phyloP scores from a whole-genome alignment of 2,113 vertebrate genomes.

The Xiphophorus couchianus region DNA sequence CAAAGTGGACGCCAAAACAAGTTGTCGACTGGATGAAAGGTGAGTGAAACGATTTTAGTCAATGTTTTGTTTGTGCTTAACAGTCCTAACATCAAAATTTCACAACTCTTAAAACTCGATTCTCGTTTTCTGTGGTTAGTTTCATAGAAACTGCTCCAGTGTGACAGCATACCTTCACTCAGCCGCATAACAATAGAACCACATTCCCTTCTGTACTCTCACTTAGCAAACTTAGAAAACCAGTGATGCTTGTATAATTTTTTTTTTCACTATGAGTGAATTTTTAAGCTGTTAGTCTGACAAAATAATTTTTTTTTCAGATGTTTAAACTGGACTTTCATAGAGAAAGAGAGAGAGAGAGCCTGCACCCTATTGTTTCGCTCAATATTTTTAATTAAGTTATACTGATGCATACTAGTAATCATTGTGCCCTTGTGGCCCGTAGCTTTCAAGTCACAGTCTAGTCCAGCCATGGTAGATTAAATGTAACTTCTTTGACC shows the following conservation, averaged over 20 bases:
- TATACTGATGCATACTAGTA: background rate
- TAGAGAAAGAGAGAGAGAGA: too few species aligned
- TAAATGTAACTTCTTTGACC: background rate
- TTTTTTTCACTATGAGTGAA: background rate
- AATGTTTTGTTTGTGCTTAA: too few species aligned
- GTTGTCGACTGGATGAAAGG: slow-evolving; percentile 85
- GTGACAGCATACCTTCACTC: slow-evolving; percentile 60
- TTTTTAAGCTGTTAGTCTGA: background rate
- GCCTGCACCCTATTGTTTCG: too few species aligned
- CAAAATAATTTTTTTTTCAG: too few species aligned
- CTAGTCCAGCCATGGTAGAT: too few species aligned
- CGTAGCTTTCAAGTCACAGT: background rate
- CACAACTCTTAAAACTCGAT: background rate
- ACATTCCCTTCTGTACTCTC: slow-evolving; percentile 15
- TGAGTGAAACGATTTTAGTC: slow-evolving; percentile 28
- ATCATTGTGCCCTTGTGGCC: background rate
- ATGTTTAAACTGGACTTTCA: background rate
- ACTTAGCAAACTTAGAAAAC: background rate
- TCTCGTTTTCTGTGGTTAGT: slow-evolving; percentile 47
- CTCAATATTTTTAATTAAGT: background rate
- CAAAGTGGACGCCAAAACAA: slow-evolving; percentile 83
- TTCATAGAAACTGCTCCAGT: slow-evolving; percentile 74
- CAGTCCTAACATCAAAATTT: background rate
- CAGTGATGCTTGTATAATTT: too few species aligned
- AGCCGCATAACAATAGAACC: slow-evolving; percentile 49